Conservation (phyloP, 2,888 invertebrate species). For the Invenusta paracnida region DNA sequence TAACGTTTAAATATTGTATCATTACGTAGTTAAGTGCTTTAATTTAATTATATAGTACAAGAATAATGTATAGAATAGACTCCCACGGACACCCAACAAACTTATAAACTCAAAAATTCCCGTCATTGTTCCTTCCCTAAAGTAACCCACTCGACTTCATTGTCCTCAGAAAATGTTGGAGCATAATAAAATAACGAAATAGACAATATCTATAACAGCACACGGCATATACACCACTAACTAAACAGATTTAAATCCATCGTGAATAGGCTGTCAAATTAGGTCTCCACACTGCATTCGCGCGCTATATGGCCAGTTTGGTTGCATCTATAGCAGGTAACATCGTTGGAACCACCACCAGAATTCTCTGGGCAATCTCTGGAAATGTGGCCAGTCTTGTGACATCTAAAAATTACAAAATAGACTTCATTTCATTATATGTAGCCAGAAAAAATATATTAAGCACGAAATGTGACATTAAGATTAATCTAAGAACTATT, state of each 20-base stretch:
- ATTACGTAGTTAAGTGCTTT: not conserved
- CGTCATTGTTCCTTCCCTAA: not conserved
- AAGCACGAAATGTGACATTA: no score
- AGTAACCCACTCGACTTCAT: conserved; percentile 12
- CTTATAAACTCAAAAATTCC: conserved; percentile 13
- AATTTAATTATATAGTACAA: no score
- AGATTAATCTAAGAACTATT: no score
- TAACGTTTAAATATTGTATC: not conserved
- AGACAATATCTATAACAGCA: not conserved
- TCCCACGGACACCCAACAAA: not conserved
- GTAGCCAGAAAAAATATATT: no score
- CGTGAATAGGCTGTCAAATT: no score
- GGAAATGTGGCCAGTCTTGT: conserved; percentile 52
- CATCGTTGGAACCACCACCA: not conserved
- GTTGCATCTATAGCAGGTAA: conserved; percentile 58
- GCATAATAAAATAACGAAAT: not conserved
- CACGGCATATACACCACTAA: not conserved
- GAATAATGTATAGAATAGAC: no score
- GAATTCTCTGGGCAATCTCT: conserved; percentile 52
- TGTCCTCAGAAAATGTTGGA: conserved; percentile 1
- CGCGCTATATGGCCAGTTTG: conserved; percentile 61
- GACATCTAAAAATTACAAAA: conserved; percentile 51
- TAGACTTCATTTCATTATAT: no score
- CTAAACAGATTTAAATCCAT: no score
- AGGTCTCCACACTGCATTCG: conserved; percentile 53